These are phyloP conservation scores for Barbus barbus DNA, from an alignment of 2,113 vertebrate species.

Conservation along the genomic window DNA sequence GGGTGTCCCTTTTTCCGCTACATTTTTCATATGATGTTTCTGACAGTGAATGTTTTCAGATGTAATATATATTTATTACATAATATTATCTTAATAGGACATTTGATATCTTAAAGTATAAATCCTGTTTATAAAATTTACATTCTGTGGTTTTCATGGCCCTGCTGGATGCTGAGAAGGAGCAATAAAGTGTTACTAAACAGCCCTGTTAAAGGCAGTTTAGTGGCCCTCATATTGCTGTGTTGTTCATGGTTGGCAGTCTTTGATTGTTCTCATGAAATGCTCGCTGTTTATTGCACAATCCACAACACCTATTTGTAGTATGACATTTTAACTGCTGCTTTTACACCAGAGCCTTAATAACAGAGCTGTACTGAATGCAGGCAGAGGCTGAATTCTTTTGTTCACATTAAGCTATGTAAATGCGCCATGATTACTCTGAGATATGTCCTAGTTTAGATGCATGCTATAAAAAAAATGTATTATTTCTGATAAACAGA, in stretches of 20 bases:
- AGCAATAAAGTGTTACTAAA: slow-evolving; percentile 8
- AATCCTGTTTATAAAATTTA: background rate
- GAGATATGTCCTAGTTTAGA: background rate
- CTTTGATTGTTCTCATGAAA: slow-evolving; percentile 23
- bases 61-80: background rate
- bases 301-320: slow-evolving; percentile 32
- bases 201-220: slow-evolving; percentile 26
- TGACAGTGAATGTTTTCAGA: background rate
- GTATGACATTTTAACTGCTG: slow-evolving; percentile 41
- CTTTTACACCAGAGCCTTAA: slow-evolving; percentile 8
- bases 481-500: background rate
- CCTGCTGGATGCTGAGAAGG: background rate
- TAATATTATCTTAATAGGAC: background rate
- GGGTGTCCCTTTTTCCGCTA: background rate
- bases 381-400: slow-evolving; percentile 14
- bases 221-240: slow-evolving; percentile 6
- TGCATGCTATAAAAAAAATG: too few relatives aligned
- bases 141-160: background rate
- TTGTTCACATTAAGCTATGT: slow-evolving; percentile 22
- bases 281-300: slow-evolving; percentile 38
- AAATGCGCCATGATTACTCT: background rate
- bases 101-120: background rate
- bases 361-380: slow-evolving; percentile 22
- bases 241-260: slow-evolving; percentile 13
- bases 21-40: background rate